Conservation (phyloP, 1,140 invertebrate species). For the Heliconius congener region DNA sequence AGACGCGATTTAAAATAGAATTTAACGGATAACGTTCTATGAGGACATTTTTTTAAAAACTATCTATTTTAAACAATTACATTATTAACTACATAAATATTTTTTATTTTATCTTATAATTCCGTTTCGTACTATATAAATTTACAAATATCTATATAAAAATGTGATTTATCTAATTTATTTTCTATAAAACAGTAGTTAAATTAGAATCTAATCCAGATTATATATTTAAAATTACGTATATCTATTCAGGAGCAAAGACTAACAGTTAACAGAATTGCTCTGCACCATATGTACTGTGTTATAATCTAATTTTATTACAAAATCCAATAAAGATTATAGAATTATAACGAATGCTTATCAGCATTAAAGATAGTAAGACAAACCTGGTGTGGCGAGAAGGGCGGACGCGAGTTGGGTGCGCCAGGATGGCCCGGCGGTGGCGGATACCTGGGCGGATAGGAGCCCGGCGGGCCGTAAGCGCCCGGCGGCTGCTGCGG, state of each 20-base stretch:
- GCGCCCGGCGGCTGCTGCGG: conserved; percentile 61
- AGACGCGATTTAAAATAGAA: not conserved
- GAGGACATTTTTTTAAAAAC: not conserved
- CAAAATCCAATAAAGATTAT: too few species aligned
- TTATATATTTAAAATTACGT: too few species aligned
- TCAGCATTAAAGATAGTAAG: not conserved
- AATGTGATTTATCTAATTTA: too few species aligned
- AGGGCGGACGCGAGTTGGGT: conserved; percentile 64
- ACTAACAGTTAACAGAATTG: too few species aligned
- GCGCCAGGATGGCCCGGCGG: conserved; percentile 67
- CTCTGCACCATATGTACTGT: too few species aligned
- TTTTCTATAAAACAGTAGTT: too few species aligned
- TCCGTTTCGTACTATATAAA: too few species aligned
- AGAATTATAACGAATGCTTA: not conserved
- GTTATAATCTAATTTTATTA: too few species aligned
- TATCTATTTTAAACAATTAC: not conserved
- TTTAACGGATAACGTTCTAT: not conserved
- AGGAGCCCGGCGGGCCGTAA: conserved; percentile 66
- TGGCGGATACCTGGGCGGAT: conserved; percentile 73
- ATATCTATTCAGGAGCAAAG: too few species aligned
- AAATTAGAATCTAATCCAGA: too few species aligned
- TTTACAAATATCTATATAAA: too few species aligned
- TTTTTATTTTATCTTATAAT: not conserved
- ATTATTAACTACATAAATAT: not conserved
- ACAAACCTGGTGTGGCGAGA: conserved; percentile 72